Percentiles rank a stretch among this genome's conserved stretches.
These are phyloP conservation scores for Stichodactyla helianthus DNA, from an alignment of 64 coral and sea anemone genomes.

Conservation along the genomic window DNA sequence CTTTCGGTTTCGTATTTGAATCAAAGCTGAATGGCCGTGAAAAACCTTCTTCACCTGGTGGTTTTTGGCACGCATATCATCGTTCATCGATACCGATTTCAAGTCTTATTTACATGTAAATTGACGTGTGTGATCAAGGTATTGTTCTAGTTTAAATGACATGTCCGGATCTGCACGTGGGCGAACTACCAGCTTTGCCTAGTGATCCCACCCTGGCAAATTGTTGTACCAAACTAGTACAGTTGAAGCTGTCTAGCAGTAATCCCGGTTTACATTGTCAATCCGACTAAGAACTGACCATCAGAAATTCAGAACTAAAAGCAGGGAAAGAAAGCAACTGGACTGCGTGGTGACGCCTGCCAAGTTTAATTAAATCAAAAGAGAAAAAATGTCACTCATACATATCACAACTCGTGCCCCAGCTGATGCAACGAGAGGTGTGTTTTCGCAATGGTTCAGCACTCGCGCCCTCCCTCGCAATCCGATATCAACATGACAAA, in stretches of 20 bases:
- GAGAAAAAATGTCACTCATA: neutral
- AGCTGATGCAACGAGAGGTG: neutral
- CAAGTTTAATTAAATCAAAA: neutral
- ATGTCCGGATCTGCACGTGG: conserved; percentile 1
- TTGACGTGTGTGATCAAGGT: neutral
- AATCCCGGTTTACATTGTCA: neutral
- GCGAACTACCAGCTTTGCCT: neutral
- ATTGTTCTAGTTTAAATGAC: conserved; percentile 6
- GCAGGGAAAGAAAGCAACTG: neutral
- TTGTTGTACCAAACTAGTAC: neutral
- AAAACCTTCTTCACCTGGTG: neutral
- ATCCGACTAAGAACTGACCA: neutral
- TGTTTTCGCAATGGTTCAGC: conserved; percentile 7
- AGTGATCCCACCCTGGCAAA: neutral
- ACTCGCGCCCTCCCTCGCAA: neutral
- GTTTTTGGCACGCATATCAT: neutral
- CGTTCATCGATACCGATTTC: neutral
- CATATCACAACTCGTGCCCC: neutral
- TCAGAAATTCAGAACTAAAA: neutral
- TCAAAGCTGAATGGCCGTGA: neutral
- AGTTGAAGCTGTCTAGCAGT: neutral
- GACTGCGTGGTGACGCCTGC: neutral
- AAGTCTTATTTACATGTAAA: neutral
- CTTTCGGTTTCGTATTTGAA: neutral
- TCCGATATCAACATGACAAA: neutral